These are phyloP conservation scores for Merops nubicus DNA, from an alignment of 2,113 vertebrate species.

Conservation along the genomic window DNA sequence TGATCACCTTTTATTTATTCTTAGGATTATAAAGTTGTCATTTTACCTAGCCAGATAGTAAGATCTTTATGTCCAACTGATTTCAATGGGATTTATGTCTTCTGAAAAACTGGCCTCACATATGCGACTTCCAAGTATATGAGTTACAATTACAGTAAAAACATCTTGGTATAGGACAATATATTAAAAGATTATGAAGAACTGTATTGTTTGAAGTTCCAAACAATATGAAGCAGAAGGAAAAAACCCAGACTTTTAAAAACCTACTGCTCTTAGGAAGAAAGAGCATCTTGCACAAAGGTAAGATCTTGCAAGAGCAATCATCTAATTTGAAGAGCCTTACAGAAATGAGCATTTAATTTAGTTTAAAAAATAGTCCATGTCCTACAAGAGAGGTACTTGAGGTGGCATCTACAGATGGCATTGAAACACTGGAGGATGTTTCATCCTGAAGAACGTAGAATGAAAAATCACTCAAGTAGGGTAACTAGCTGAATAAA, in stretches of 20 bases:
- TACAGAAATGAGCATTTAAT: not conserved
- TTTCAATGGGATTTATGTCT: not conserved
- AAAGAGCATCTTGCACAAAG: not conserved
- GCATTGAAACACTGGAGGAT: not conserved
- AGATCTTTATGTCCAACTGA: not conserved
- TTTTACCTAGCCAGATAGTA: not conserved
- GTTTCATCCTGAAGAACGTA: not conserved
- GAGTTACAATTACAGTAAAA: not conserved
- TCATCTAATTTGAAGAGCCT: not conserved
- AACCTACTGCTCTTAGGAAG: not conserved
- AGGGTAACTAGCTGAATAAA: slow-evolving; percentile 29
- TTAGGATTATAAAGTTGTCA: not conserved
- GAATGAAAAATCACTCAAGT: not conserved
- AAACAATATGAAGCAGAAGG: not conserved
- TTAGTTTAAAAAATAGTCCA: not conserved
- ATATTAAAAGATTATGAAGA: not conserved
- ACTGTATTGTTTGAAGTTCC: not conserved
- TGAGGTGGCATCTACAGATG: not conserved
- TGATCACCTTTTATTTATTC: not conserved
- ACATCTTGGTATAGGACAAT: not conserved
- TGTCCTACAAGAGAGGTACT: not conserved
- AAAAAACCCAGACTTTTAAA: not conserved
- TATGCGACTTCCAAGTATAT: not conserved
- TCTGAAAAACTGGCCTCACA: not conserved
- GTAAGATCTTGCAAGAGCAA: not conserved